phyloP scores from a whole-genome alignment of 2,797 vertebrate genomes.

The Microcaecilia unicolor region DNA sequence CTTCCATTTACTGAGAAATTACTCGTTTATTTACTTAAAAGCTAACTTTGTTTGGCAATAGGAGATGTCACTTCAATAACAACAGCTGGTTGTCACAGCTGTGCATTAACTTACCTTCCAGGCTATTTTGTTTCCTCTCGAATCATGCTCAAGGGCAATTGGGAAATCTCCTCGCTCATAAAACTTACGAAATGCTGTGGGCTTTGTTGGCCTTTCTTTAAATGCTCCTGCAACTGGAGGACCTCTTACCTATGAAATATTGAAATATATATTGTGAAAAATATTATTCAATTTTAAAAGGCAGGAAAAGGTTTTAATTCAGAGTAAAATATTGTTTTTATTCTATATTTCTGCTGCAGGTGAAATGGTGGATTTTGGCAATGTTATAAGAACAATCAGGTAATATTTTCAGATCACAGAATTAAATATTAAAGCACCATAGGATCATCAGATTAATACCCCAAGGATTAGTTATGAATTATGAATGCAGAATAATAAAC shows the following conservation, averaged over 20 bases:
- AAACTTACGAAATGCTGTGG: slow-evolving; percentile 79
- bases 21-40: slow-evolving; percentile 45
- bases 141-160: slow-evolving; percentile 56
- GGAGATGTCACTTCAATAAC: slow-evolving; percentile 32
- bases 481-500: too few species aligned
- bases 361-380: too few species aligned
- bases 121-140: slow-evolving; percentile 60
- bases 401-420: too few species aligned
- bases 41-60: slow-evolving; percentile 37
- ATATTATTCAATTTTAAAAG: not conserved
- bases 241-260: slow-evolving; percentile 63
- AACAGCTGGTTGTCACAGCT: slow-evolving; percentile 34
- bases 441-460: too few species aligned
- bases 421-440: too few species aligned
- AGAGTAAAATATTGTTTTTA: too few species aligned
- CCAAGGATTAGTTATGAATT: too few species aligned
- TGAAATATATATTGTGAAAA: not conserved
- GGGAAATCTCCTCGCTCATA: slow-evolving; percentile 87
- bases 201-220: slow-evolving; percentile 72
- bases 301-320: not conserved
- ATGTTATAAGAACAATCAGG: too few species aligned
- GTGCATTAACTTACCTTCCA: slow-evolving; percentile 64
- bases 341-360: too few species aligned
- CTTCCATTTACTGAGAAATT: slow-evolving; percentile 37
- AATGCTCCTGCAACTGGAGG: slow-evolving; percentile 77